Evolutionary conservation across 1,140 invertebrate species (phyloP).

Genomic region (Eumeta japonica): DNA sequence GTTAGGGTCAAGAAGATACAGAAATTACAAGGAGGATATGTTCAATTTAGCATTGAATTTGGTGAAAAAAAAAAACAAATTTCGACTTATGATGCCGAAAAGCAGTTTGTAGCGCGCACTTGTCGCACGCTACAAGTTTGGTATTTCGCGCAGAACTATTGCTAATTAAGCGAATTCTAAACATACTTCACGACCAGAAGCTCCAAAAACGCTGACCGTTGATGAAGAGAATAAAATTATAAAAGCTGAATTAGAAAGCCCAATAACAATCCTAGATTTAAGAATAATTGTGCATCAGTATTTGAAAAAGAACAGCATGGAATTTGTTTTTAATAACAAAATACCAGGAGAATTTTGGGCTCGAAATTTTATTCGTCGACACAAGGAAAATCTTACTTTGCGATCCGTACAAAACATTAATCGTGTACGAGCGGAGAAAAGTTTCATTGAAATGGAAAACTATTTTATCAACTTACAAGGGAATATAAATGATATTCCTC

Average conservation of each 20-base stretch:
- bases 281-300: constrained; percentile 7
- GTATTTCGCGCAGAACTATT: too few species aligned
- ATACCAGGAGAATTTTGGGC: constrained; percentile 8
- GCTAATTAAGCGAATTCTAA: too few species aligned
- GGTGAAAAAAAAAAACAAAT: too few species aligned
- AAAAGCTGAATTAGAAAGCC: constrained; percentile 11
- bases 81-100: too few species aligned
- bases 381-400: constrained; percentile 7
- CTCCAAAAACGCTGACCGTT: too few species aligned
- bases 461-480: constrained; percentile 11
- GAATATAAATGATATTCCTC: constrained; percentile 12
- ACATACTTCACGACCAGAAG: too few species aligned
- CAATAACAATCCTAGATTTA: constrained; percentile 10
- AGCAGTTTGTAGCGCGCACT: too few species aligned
- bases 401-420: constrained; percentile 11
- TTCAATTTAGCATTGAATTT: too few species aligned
- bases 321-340: constrained; percentile 7
- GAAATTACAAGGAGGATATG: too few species aligned
- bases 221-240: constrained; percentile 12
- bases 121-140: too few species aligned
- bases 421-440: constrained; percentile 8
- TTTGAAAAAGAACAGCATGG: constrained; percentile 10
- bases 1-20: too few species aligned
- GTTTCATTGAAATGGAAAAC: constrained; percentile 5
- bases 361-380: constrained; percentile 8